Percentiles rank a stretch among this genome's conserved stretches.
Conservation (phyloP, 1,140 invertebrate genomes). For the Aleiodes sp. region DNA sequence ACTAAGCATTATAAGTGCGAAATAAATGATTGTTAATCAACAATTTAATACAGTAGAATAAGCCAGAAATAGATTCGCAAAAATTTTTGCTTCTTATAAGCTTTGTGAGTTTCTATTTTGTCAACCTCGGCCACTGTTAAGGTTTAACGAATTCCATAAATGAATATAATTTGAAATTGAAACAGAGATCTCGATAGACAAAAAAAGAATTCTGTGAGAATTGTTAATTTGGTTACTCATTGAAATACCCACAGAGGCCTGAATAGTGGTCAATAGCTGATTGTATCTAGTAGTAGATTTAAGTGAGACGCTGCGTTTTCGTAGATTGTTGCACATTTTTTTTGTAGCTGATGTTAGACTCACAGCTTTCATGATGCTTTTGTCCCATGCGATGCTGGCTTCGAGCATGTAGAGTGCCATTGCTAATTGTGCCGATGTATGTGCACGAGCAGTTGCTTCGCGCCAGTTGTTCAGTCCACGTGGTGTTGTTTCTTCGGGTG, state of each 20-base stretch:
- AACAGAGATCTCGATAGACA: too few species aligned
- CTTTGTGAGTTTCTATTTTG: too few species aligned
- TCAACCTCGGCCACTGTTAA: too few species aligned
- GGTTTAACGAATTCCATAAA: too few species aligned
- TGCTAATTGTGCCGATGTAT: slow-evolving; percentile 88
- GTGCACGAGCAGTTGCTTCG: slow-evolving; percentile 82
- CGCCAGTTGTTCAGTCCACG: slow-evolving; percentile 87
- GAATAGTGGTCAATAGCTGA: slow-evolving; percentile 62
- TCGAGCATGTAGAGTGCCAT: slow-evolving; percentile 92
- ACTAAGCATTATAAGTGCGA: background rate
- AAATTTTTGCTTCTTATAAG: too few species aligned
- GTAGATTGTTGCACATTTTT: slow-evolving; percentile 59
- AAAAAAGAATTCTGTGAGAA: too few species aligned
- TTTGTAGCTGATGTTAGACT: slow-evolving; percentile 69
- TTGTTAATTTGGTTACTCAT: slow-evolving; percentile 53
- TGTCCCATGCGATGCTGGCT: slow-evolving; percentile 95
- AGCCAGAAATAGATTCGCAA: too few species aligned
- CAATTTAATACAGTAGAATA: too few species aligned
- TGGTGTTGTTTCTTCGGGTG: slow-evolving; percentile 64
- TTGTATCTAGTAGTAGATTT: slow-evolving; percentile 61
- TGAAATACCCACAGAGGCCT: slow-evolving; percentile 64
- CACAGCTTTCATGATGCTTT: slow-evolving; percentile 99
- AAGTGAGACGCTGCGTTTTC: slow-evolving; percentile 62
- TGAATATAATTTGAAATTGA: too few species aligned
- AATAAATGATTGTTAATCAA: too few species aligned